phyloP scores from a whole-genome alignment of 2,888 invertebrate species.

The Scaptomyza flava region DNA sequence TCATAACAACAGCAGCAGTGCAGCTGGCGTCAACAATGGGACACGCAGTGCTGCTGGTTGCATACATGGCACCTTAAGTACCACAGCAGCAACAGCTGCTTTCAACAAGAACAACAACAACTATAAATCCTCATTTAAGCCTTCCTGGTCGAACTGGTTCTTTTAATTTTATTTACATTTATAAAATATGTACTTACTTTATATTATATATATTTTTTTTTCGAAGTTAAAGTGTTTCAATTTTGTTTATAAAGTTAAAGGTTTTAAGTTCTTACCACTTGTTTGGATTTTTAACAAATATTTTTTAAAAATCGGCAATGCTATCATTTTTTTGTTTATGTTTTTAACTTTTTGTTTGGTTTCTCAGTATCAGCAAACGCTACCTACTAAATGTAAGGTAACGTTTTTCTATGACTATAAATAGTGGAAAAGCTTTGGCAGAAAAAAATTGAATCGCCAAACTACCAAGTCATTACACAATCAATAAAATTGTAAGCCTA shows the following conservation, averaged over 20 bases:
- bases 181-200: background rate
- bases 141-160: conserved; percentile 72
- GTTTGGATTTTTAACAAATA: background rate
- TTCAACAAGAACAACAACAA: conserved; percentile 47
- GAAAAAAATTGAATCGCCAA: conserved; percentile 30
- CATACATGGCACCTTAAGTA: conserved; percentile 10
- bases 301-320: conserved; percentile 3
- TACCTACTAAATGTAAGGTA: conserved; percentile 50
- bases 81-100: conserved; percentile 21
- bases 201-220: background rate
- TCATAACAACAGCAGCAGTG: conserved; percentile 20
- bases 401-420: conserved; percentile 60
- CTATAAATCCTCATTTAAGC: conserved; percentile 60
- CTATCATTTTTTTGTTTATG: conserved; percentile 6
- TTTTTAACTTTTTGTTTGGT: conserved; percentile 20
- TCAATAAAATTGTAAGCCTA: conserved; percentile 53
- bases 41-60: conserved; percentile 15
- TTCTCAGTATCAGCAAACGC: conserved; percentile 31
- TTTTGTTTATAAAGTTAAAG: conserved; percentile 6
- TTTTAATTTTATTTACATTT: conserved; percentile 33
- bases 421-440: too few species aligned
- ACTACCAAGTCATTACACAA: conserved; percentile 31
- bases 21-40: conserved; percentile 22
- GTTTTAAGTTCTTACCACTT: background rate
- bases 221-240: background rate